Percentiles rank a stretch among this genome's conserved stretches.
Evolutionary conservation across 2,797 vertebrate genomes (phyloP).

Genomic region (Champsocephalus esox): DNA sequence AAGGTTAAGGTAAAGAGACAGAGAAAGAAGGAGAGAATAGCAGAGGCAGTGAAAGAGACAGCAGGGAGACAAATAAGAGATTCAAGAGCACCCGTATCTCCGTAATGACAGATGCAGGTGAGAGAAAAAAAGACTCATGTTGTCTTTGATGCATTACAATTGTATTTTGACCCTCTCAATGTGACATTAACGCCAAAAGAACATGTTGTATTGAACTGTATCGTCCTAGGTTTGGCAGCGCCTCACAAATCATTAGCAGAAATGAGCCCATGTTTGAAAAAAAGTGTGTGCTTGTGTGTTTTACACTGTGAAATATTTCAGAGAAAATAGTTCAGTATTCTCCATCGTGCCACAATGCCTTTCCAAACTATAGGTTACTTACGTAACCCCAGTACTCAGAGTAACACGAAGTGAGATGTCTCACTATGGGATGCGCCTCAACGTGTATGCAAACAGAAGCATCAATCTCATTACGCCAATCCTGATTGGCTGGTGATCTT

Average conservation of each 20-base stretch:
- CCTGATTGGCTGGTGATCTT: too few relatives aligned
- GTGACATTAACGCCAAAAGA: constrained; percentile 33
- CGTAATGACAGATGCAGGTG: constrained; percentile 37
- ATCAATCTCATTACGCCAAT: too few relatives aligned
- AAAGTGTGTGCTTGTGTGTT: background rate
- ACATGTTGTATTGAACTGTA: constrained; percentile 32
- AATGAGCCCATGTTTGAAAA: background rate
- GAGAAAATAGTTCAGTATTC: constrained; percentile 2
- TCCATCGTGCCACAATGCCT: constrained; percentile 4
- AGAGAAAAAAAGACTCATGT: constrained; percentile 28
- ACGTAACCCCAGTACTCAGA: too few relatives aligned
- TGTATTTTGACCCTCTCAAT: constrained; percentile 49
- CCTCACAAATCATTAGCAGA: constrained; percentile 32
- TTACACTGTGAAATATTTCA: background rate
- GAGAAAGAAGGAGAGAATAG: constrained; percentile 26
- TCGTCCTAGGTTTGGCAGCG: constrained; percentile 14
- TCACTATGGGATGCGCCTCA: too few relatives aligned
- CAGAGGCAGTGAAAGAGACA: constrained; percentile 45
- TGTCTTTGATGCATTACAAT: constrained; percentile 51
- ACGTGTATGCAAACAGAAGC: too few relatives aligned
- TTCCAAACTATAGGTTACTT: constrained; percentile 6
- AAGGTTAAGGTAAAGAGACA: constrained; percentile 50
- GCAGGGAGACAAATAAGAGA: constrained; percentile 40
- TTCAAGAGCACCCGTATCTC: constrained; percentile 29
- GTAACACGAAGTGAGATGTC: too few relatives aligned